Percentiles rank a stretch among this genome's conserved stretches.
phyloP scores from a whole-genome alignment of 2,113 vertebrate genomes.

The Pseudois nayaur region DNA sequence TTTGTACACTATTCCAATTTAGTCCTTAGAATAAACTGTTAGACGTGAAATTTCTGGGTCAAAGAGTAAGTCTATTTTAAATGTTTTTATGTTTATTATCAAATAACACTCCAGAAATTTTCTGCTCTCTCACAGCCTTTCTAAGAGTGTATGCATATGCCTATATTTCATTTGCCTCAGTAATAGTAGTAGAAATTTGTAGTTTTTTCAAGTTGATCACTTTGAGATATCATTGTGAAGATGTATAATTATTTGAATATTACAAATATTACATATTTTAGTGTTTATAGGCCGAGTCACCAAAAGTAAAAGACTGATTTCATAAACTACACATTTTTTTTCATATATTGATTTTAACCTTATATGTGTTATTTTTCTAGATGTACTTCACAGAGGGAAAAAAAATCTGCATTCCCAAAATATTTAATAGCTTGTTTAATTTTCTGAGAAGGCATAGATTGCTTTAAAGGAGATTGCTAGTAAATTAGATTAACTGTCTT shows the following conservation, averaged over 20 bases:
- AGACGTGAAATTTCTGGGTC: background rate
- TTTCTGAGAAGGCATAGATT: background rate
- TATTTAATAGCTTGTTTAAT: slow-evolving; percentile 1
- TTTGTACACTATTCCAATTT: background rate
- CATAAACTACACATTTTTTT: background rate
- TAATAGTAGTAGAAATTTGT: background rate
- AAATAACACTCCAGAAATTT: background rate
- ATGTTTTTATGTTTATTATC: background rate
- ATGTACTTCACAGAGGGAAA: background rate
- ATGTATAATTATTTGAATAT: background rate
- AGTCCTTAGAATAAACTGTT: background rate
- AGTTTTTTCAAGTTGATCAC: background rate
- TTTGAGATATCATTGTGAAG: background rate
- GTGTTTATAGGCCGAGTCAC: background rate
- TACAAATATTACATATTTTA: background rate
- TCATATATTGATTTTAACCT: background rate
- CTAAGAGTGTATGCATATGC: background rate
- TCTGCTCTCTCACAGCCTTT: background rate
- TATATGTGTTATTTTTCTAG: background rate
- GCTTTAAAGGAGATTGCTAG: background rate
- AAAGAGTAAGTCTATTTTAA: background rate
- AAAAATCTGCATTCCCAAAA: background rate
- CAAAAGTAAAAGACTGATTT: background rate
- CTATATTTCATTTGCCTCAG: background rate
- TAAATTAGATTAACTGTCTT: slow-evolving; percentile 36